These are phyloP conservation scores for Cerastis leucographa DNA, from an alignment of 2,888 invertebrate genomes.

Conservation along the genomic window DNA sequence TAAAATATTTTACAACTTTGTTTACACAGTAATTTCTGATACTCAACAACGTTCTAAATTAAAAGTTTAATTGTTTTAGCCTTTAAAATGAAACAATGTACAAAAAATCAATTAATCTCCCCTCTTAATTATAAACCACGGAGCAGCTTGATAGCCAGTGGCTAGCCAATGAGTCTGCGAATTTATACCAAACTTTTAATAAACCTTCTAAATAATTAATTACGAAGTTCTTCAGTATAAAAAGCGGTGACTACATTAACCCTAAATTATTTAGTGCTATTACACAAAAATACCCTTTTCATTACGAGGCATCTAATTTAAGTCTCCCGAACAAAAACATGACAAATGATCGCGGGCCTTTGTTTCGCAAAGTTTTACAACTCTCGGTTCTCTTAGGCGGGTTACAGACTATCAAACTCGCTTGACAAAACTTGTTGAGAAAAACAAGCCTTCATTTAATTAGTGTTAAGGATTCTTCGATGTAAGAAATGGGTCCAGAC, in stretches of 20 bases:
- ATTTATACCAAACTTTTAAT: constrained; percentile 63
- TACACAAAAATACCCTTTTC: constrained; percentile 69
- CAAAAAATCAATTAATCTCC: constrained; percentile 56
- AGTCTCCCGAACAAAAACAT: constrained; percentile 69
- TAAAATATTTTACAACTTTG: constrained; percentile 14
- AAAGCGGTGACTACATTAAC: constrained; percentile 68
- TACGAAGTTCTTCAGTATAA: constrained; percentile 64
- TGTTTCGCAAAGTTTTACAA: constrained; percentile 66
- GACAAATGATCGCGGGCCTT: constrained; percentile 66
- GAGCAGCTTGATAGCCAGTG: constrained; percentile 45
- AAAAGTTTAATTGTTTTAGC: constrained; percentile 44
- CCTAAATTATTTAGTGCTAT: constrained; percentile 69
- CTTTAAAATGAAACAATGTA: constrained; percentile 22
- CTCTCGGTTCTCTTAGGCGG: constrained; percentile 62
- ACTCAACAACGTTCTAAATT: constrained; percentile 21
- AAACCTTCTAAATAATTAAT: constrained; percentile 69
- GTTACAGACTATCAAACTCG: constrained; percentile 62
- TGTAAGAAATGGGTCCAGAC: constrained; percentile 60
- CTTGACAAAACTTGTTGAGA: constrained; percentile 67
- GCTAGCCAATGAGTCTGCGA: constrained; percentile 61
- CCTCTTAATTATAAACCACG: constrained; percentile 53
- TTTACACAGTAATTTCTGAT: constrained; percentile 18
- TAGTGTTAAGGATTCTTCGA: constrained; percentile 63
- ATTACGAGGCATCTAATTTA: constrained; percentile 68
- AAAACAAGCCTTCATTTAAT: constrained; percentile 68